A percentile compares a stretch with the other conserved stretches of the same genome.
Evolutionary conservation across 2,113 vertebrate genomes (phyloP).

Genomic region (Alces alces): DNA sequence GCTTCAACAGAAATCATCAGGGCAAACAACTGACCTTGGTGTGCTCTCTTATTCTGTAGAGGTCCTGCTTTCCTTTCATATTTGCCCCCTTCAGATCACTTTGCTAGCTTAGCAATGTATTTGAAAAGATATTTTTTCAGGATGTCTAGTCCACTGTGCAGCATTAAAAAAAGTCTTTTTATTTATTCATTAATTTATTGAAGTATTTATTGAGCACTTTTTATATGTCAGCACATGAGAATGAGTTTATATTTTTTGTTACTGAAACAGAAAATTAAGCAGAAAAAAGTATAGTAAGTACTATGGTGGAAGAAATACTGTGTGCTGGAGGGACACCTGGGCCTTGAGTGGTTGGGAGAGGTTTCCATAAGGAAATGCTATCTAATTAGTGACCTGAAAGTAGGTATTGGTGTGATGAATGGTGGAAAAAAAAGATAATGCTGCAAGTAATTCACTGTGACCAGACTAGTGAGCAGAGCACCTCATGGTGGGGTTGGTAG

Average conservation of each 20-base stretch:
- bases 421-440: background rate
- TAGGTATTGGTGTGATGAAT: background rate
- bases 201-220: background rate
- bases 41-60: background rate
- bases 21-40: background rate
- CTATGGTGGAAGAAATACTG: background rate
- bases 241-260: background rate
- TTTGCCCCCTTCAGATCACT: background rate
- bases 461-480: background rate
- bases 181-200: slow-evolving; percentile 16
- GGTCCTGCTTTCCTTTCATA: background rate
- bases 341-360: background rate
- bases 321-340: background rate
- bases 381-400: background rate
- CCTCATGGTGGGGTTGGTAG: background rate
- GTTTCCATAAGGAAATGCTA: background rate
- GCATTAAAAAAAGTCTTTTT: background rate
- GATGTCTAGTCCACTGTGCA: background rate
- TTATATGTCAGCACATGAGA: background rate
- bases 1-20: background rate
- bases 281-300: background rate
- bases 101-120: background rate
- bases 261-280: slow-evolving; percentile 4
- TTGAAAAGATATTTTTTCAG: background rate
- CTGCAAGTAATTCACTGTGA: background rate